A percentile compares a stretch with the other conserved stretches of the same genome.
Evolutionary conservation across 2,113 vertebrate species (phyloP).

Genomic region (Nanorana parkeri): DNA sequence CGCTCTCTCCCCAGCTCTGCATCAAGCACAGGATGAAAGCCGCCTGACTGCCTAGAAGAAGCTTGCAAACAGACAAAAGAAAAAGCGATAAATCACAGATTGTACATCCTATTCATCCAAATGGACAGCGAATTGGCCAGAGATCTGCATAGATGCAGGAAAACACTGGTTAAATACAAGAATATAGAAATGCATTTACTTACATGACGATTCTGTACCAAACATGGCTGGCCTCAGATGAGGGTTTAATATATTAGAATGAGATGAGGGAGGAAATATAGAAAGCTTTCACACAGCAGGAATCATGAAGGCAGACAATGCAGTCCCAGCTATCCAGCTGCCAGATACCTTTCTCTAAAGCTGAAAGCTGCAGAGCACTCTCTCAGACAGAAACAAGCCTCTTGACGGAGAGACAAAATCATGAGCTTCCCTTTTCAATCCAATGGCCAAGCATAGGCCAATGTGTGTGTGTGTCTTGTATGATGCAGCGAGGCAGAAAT

Average conservation of each 20-base stretch:
- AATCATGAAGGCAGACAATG: slow-evolving; percentile 94
- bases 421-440: slow-evolving; percentile 70
- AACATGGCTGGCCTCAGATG: slow-evolving; percentile 95
- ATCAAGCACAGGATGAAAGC: background rate
- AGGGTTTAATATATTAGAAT: slow-evolving; percentile 72
- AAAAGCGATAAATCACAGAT: slow-evolving; percentile 6
- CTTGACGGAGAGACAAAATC: slow-evolving; percentile 61
- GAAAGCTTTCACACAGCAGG: slow-evolving; percentile 88
- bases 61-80: background rate
- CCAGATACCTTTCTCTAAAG: slow-evolving; percentile 77
- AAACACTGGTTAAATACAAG: slow-evolving; percentile 62
- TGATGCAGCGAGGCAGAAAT: slow-evolving; percentile 66
- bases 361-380: slow-evolving; percentile 68
- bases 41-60: background rate
- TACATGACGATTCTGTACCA: slow-evolving; percentile 98
- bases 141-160: slow-evolving; percentile 53
- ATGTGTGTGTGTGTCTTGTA: slow-evolving; percentile 58
- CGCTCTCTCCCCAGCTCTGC: background rate
- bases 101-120: background rate
- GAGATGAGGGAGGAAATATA: slow-evolving; percentile 73
- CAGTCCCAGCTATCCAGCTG: slow-evolving; percentile 83
- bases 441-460: slow-evolving; percentile 64
- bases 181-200: slow-evolving; percentile 74
- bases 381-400: slow-evolving; percentile 64
- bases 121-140: background rate